A percentile compares a stretch with the other conserved stretches of the same genome.
phyloP scores from a whole-genome alignment of 2,797 vertebrate genomes.

The Ctenosaura bakeri region DNA sequence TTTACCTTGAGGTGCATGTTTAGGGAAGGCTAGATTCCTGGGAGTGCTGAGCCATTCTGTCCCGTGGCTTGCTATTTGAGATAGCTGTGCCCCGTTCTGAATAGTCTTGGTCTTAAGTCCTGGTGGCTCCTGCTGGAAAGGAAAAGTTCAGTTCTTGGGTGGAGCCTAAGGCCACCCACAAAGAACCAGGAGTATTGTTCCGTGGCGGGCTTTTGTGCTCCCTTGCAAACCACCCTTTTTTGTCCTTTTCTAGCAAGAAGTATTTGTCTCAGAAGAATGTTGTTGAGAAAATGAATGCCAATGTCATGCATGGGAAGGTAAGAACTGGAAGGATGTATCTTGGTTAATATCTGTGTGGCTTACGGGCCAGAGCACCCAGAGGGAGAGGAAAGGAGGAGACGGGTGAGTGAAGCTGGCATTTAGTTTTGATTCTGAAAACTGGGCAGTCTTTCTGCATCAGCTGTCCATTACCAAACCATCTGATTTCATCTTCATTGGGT shows the following conservation, averaged over 20 bases:
- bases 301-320: conserved; percentile 97
- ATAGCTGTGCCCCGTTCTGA: no score
- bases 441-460: no score
- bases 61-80: not conserved
- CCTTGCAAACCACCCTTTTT: not conserved
- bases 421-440: no score
- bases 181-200: not conserved
- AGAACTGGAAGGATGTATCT: not conserved
- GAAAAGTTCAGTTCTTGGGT: no score
- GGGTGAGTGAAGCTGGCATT: no score
- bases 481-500: no score
- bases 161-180: not conserved
- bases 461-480: no score
- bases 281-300: conserved; percentile 96
- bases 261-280: conserved; percentile 99
- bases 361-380: no score
- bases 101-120: no score
- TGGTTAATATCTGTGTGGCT: not conserved
- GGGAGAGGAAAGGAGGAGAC: no score
- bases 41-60: fast-evolving
- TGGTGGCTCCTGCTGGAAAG: not conserved
- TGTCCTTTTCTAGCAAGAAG: conserved; percentile 89
- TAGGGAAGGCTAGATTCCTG: not conserved
- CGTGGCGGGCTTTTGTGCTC: not conserved
- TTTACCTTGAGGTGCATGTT: not conserved